Percentiles rank a stretch among this genome's conserved stretches.
phyloP scores from a whole-genome alignment of 2,888 invertebrate species.

The Ypsolopha scabrella region DNA sequence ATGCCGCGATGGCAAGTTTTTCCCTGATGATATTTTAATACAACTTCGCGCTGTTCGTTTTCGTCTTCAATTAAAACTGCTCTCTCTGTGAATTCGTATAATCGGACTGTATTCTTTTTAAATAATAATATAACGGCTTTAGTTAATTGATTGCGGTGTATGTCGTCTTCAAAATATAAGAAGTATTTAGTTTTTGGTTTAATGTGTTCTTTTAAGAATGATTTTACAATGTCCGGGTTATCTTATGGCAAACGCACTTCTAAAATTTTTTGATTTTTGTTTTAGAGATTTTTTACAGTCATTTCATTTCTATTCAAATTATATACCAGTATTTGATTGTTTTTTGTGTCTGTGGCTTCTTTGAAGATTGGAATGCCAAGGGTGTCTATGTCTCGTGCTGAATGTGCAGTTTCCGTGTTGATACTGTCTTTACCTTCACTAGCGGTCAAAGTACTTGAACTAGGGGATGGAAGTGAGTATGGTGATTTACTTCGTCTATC shows the following conservation, averaged over 20 bases:
- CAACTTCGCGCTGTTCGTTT: conserved; percentile 3
- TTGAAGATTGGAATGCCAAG: conserved; percentile 16
- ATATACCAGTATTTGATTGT: conserved; percentile 18
- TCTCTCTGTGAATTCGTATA: conserved; percentile 12
- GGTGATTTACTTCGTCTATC: background rate
- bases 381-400: background rate
- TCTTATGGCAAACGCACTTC: conserved; percentile 17
- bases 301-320: conserved; percentile 14
- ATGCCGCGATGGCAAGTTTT: conserved; percentile 6
- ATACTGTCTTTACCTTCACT: background rate
- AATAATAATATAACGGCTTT: conserved; percentile 6
- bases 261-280: conserved; percentile 16
- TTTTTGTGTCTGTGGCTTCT: conserved; percentile 21
- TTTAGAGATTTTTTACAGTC: conserved; percentile 14
- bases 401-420: too few species aligned
- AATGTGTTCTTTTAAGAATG: conserved; percentile 18
- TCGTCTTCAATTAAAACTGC: conserved; percentile 6
- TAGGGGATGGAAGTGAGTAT: background rate
- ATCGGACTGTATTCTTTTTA: conserved; percentile 7
- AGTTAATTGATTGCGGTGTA: conserved; percentile 5
- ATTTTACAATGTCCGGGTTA: conserved; percentile 13
- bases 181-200: conserved; percentile 15
- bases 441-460: background rate
- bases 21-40: conserved; percentile 1
- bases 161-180: conserved; percentile 12